phyloP scores from a whole-genome alignment of 2,888 invertebrate species.

The Kryphioiulus occultus region DNA sequence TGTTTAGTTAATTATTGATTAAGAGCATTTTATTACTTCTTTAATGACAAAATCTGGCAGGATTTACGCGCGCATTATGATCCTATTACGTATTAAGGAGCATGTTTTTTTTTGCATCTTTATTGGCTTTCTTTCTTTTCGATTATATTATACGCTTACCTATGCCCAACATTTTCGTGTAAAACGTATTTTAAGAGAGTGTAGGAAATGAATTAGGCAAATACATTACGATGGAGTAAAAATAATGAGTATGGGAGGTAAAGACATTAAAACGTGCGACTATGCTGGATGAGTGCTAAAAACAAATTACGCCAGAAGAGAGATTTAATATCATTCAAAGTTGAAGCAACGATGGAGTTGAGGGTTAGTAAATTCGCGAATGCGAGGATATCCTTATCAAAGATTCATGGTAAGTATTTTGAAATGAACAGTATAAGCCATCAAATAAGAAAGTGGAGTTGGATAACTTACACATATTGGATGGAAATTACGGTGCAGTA shows the following conservation, averaged over 20 bases:
- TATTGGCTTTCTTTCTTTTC: background rate
- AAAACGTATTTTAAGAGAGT: background rate
- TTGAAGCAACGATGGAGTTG: no score
- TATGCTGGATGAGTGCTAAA: background rate
- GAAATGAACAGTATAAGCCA: no score
- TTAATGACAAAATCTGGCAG: background rate
- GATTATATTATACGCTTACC: background rate
- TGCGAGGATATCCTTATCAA: no score
- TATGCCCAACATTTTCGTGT: background rate
- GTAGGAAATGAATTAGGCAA: background rate
- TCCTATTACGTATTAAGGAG: background rate
- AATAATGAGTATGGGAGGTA: background rate
- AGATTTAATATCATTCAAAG: background rate
- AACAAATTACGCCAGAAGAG: background rate
- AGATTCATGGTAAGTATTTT: no score
- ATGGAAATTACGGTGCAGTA: no score
- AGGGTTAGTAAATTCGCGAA: no score
- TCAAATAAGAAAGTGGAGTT: no score
- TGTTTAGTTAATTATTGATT: background rate
- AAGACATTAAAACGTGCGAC: background rate
- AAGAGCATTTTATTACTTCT: background rate
- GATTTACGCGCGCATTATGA: conserved; percentile 7
- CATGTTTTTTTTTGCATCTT: background rate
- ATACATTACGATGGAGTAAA: background rate
- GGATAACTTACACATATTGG: no score